phyloP scores from a whole-genome alignment of 2,113 vertebrate genomes.

The Bubo blakistoni region DNA sequence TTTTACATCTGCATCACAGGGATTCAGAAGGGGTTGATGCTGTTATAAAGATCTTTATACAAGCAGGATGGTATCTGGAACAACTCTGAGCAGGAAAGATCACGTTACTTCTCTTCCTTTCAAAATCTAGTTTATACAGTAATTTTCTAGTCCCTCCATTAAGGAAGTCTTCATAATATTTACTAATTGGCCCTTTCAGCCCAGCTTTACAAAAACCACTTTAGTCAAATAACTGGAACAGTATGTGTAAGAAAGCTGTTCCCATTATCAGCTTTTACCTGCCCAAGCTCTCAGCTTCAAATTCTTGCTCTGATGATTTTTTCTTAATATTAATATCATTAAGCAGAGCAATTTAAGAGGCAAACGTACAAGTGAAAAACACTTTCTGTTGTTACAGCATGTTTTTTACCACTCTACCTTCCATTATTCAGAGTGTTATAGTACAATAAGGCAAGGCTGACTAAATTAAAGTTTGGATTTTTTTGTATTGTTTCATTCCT shows the following conservation, averaged over 20 bases:
- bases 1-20: neutral
- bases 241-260: neutral
- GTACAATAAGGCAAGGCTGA: neutral
- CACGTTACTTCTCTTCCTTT: neutral
- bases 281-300: neutral
- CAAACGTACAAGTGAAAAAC: neutral
- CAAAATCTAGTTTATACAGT: slow-evolving; percentile 1
- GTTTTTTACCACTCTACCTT: neutral
- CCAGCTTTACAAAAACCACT: slow-evolving; percentile 18
- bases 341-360: slow-evolving; percentile 18
- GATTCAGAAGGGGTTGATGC: neutral
- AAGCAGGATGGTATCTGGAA: neutral
- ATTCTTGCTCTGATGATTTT: neutral
- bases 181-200: slow-evolving; percentile 36
- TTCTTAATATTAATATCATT: neutral
- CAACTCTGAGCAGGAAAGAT: neutral
- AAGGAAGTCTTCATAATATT: slow-evolving; percentile 1
- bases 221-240: slow-evolving; percentile 7
- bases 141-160: slow-evolving; percentile 26
- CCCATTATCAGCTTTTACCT: slow-evolving; percentile 12
- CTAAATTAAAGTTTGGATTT: neutral
- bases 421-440: neutral
- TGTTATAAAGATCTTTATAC: neutral
- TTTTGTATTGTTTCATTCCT: neutral
- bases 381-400: neutral